Percentiles rank a stretch among this genome's conserved stretches.
Conservation (phyloP, 2,797 vertebrate genomes). For the Sitta carolinensis region DNA sequence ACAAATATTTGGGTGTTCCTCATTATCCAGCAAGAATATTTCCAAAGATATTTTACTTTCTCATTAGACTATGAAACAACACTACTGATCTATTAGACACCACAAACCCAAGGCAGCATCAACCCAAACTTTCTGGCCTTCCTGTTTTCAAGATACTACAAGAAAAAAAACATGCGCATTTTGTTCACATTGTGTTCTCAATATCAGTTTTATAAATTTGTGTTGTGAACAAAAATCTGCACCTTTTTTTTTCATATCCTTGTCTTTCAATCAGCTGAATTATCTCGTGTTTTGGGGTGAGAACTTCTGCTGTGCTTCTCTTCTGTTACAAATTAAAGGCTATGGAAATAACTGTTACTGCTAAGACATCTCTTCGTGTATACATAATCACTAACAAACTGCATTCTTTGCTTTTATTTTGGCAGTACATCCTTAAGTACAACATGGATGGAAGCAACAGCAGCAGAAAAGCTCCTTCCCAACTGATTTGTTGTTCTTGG, state of each 20-base stretch:
- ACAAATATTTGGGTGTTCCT: not conserved
- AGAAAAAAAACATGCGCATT: not conserved
- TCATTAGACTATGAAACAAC: not conserved
- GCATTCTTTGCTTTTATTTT: not conserved
- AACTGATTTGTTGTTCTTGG: constrained; percentile 37
- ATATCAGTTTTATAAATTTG: not conserved
- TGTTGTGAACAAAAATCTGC: not conserved
- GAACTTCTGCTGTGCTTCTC: not conserved
- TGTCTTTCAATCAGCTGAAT: not conserved
- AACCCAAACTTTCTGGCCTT: not conserved
- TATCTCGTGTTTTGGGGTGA: not conserved
- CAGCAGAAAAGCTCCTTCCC: constrained; percentile 10
- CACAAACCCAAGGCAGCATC: not conserved
- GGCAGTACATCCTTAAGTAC: not conserved
- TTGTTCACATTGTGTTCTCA: not conserved
- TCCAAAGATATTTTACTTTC: not conserved
- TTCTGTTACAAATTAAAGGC: not conserved
- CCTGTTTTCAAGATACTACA: not conserved
- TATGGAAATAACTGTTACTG: not conserved
- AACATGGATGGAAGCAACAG: not conserved
- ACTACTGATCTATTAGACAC: not conserved
- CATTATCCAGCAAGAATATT: not conserved
- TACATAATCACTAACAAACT: not conserved
- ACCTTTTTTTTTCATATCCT: not conserved
- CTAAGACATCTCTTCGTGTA: not conserved